Evolutionary conservation across 2,113 vertebrate genomes (phyloP), one percentile per base, ranked within the genome.

Genomic region (Macquaria australasica): DNA sequence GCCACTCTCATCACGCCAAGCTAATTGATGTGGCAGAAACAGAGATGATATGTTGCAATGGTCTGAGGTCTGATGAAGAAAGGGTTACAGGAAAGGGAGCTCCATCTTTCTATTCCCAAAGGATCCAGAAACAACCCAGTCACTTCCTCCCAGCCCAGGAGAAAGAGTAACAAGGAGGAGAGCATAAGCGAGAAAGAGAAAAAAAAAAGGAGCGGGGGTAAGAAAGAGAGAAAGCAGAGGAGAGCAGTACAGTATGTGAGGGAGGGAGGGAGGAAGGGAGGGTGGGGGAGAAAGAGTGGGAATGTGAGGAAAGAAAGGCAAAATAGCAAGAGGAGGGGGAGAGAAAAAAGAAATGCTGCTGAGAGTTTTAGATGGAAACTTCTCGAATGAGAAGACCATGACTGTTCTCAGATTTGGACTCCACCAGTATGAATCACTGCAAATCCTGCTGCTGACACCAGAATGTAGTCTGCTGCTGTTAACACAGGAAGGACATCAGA

Each of bases 11-110:
- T 84, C 72, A 41, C 34, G 59, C 51, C 70, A 20, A 15, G 45
- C 55, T 70, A 70, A 86, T 41, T 84, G 70, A 56, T 59, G 75
- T 48, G 72, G 34, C 37, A 31, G 20, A 78, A 77, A 76, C 66
- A 43, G 21, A 81, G 74, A 82, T 23, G 23, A 55, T 53, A 20
- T 75, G 41, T 59, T 43, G 59, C 53, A 48, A 45, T 20, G 18
- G 43, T 53, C 80, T 75, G 79, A 68, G 62, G 76, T 84, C 62
- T 59, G 87, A 87, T 77, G 58, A 83, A 89, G 92, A 93, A 95
- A 91, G 92, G 89, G 93, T 93, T 93, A 95, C 94, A 96, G 96
- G 93, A 96, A 95, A 94, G 87, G 89, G 85, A 94, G 91, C 92
- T 95, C 90, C 88, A 91, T 90, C 77, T 62, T 77, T 85, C 59